Evolutionary conservation across 2,888 invertebrate genomes (phyloP), one percentile per base, ranked within the genome.

Genomic region (Cordilura impudica): DNA sequence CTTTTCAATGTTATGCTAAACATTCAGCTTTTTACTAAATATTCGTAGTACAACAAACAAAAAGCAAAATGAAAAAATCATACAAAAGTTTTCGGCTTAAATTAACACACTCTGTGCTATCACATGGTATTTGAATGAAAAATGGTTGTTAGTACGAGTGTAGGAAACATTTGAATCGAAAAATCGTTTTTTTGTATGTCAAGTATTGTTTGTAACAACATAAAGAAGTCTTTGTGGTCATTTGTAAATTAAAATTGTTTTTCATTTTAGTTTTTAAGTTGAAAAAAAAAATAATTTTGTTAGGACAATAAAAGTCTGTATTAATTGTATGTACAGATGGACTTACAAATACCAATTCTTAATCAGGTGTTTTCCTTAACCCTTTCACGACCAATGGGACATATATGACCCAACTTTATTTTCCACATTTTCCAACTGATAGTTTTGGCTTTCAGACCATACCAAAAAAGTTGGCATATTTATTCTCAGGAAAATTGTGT

Each of bases 51-150:
- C 26, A 39, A 39, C 14, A 58, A 39, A n/a, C 39, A 35, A 56
- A n/a, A 58, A 4, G 54, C 39, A 21, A 58, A 21, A 21, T 58
- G 21, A 39, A 53, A n/a, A 63, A 61, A 69, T 69, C 18, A 39
- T 39, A 53, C 35, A 47, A 70, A 63, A 69, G 19, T 61, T 56
- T 16, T 54, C 21, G 56, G 51, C 58, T 51, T 49, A 51, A 75
- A 61, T 67, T 61, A 53, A 31, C 66, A 56, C 47, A 56, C 8
- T 19, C 39, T 29, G 43, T 26, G 63, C 31, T 45, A 63, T 72
- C 56, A 72, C 65, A 72, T 39, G 31, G 49, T 56, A 65, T 65
- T 72, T 70, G 60, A 49, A 43, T 49, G 16, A 2, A 16, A 35
- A 31, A 35, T n/a, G 19, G 19, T 63, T 45, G 29, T 45, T 14